phyloP scores from a whole-genome alignment of 2,113 vertebrate genomes.

The Tachycineta bicolor region DNA sequence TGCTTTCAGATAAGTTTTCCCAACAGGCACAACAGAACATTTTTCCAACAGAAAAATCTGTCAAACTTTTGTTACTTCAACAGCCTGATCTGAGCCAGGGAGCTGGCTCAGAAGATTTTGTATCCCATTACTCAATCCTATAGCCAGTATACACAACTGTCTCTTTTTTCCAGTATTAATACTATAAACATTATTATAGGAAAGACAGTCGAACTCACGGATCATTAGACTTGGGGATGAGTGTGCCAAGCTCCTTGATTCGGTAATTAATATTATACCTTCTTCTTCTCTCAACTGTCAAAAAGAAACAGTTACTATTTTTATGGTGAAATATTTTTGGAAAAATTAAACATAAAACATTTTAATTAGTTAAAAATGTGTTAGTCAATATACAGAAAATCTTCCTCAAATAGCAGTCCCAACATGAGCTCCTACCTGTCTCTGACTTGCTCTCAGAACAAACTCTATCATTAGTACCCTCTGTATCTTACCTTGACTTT shows the following conservation, averaged over 20 bases:
- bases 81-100: neutral
- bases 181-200: conserved; percentile 56
- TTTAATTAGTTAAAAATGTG: neutral
- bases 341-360: neutral
- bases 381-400: neutral
- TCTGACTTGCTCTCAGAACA: neutral
- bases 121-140: neutral
- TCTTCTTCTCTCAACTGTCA: conserved; percentile 94
- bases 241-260: conserved; percentile 97
- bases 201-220: conserved; percentile 87
- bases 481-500: neutral
- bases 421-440: neutral
- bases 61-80: neutral
- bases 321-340: conserved; percentile 18
- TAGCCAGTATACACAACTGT: neutral
- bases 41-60: neutral
- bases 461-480: neutral
- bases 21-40: neutral
- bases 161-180: neutral
- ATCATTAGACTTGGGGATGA: conserved; percentile 98
- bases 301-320: conserved; percentile 68
- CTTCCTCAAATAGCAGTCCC: neutral
- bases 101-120: neutral
- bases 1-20: neutral
- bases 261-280: conserved; percentile 99